Percentiles rank a stretch among this genome's conserved stretches.
Conservation (phyloP, 2,797 vertebrate genomes). For the Luscinia luscinia region DNA sequence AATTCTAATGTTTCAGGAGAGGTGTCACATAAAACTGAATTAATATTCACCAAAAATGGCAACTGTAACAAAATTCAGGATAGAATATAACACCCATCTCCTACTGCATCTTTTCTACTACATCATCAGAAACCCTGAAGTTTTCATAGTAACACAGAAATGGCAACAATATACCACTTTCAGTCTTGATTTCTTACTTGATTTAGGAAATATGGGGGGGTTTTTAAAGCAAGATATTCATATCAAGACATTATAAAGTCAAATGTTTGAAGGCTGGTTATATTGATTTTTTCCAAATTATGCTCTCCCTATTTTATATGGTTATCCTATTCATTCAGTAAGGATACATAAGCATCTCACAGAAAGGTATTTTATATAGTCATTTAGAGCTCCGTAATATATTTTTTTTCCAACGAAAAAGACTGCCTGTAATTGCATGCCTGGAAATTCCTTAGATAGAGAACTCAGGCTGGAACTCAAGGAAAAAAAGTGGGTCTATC, state of each 20-base stretch:
- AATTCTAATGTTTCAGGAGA: constrained; percentile 36
- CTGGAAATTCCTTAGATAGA: not conserved
- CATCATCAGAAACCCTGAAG: not conserved
- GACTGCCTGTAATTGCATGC: not conserved
- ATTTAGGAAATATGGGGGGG: not conserved
- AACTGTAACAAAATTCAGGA: constrained; percentile 44
- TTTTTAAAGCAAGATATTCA: not conserved
- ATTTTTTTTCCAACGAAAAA: not conserved
- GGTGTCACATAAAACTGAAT: not conserved
- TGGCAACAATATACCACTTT: not conserved
- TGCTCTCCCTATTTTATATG: not conserved
- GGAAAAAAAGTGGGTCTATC: not conserved
- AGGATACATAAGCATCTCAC: not conserved
- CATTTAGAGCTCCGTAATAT: not conserved
- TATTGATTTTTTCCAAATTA: not conserved
- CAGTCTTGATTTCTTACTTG: not conserved
- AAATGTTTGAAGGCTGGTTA: not conserved
- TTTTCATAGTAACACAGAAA: constrained; percentile 24
- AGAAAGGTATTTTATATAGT: not conserved
- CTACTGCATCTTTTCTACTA: constrained; percentile 40
- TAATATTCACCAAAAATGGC: constrained; percentile 50
- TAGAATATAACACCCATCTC: constrained; percentile 21
- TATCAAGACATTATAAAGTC: not conserved
- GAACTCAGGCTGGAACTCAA: not conserved
- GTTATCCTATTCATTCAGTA: not conserved